Percentiles rank a stretch among this genome's conserved stretches.
These are phyloP conservation scores for Marmota monax DNA, from an alignment of 2,113 vertebrate genomes.

Conservation along the genomic window DNA sequence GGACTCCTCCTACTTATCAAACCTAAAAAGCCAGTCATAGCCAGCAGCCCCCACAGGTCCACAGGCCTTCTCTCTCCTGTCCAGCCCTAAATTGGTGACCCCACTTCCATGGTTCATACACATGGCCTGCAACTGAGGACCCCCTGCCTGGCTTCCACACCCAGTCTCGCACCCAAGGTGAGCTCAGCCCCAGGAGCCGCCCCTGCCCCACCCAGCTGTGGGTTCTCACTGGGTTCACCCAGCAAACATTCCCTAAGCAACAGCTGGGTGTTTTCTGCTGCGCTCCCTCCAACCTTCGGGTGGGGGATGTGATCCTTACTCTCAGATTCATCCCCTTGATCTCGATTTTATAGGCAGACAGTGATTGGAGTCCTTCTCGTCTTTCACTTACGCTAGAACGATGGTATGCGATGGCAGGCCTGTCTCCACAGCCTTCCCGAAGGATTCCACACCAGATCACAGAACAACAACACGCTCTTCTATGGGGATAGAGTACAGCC, in stretches of 20 bases:
- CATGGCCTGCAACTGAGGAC: neutral
- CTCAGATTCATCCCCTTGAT: neutral
- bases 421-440: neutral
- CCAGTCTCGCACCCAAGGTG: accelerated
- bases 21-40: neutral
- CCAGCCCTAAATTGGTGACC: too few species aligned
- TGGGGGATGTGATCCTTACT: neutral
- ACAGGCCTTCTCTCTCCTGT: neutral
- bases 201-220: neutral
- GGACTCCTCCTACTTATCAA: neutral
- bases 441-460: neutral
- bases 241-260: neutral
- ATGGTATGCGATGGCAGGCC: neutral
- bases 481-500: too few species aligned
- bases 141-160: too few species aligned
- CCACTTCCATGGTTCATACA: accelerated
- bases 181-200: neutral
- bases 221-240: neutral
- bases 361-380: neutral
- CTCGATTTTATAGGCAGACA: neutral
- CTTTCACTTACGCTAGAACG: neutral
- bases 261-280: neutral
- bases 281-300: accelerated
- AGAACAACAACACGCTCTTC: neutral
- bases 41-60: too few species aligned